Conservation (phyloP, 2,888 invertebrate genomes). For the Drymonia ruficornis region DNA sequence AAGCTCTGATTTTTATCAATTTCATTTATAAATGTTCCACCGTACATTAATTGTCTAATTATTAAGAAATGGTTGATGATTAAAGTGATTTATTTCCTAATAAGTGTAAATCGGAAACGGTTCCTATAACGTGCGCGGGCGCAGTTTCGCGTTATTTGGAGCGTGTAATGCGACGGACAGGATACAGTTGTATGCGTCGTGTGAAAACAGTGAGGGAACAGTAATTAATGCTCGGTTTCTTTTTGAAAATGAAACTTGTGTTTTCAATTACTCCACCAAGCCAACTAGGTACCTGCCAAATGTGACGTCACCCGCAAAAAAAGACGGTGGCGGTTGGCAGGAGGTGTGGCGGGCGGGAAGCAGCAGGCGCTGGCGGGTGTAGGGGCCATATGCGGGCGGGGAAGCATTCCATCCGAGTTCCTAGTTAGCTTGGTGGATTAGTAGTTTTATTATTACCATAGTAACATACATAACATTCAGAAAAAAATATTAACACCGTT, state of each 20-base stretch:
- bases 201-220: slow-evolving; percentile 43
- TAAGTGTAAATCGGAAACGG: slow-evolving; percentile 2
- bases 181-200: slow-evolving; percentile 50
- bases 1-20: no score
- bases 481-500: no score
- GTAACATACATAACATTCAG: no score
- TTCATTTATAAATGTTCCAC: background rate
- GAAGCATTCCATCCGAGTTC: no score
- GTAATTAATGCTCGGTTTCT: slow-evolving; percentile 21
- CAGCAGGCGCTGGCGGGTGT: no score
- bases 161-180: slow-evolving; percentile 58
- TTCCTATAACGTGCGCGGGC: slow-evolving; percentile 2
- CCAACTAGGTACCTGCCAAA: no score
- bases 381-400: no score
- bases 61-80: background rate
- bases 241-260: slow-evolving; percentile 17
- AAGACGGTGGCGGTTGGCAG: no score
- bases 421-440: no score
- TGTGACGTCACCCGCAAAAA: no score
- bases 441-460: no score
- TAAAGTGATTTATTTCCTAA: slow-evolving; percentile 9
- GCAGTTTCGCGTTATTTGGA: slow-evolving; percentile 57
- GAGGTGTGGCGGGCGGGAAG: no score
- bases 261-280: background rate
- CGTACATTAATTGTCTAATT: background rate